Base-by-base conservation (phyloP, 2,113 vertebrate genomes). In the Xiphias gladius region DNA sequence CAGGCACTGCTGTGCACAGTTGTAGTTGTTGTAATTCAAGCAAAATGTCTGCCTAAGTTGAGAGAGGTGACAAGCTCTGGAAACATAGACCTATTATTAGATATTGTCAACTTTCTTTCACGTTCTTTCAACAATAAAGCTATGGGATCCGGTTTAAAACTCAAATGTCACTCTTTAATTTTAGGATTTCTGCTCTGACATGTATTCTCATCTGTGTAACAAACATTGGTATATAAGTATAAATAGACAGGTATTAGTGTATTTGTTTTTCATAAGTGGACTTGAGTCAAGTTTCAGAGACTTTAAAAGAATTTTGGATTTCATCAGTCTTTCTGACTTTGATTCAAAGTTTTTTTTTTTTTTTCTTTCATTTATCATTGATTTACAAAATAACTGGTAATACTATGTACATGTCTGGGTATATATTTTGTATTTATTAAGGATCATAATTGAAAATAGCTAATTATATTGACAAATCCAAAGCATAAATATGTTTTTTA, bases 1-100 rank as follows among this genome's bases (percentile, higher is more conserved):
- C 37, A 64, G 5, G 41, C 63, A 20, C 52, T 63, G 37, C 46
- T 79, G n/a, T n/a, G n/a, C n/a, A n/a, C 39, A 55, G 62, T 76
- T 73, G 79, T 73, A 66, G n/a, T 50, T 64, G 75, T 54, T 64
- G 75, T 54, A 50, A 73, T 76, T 78, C 14, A 54, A 69, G n/a
- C 30, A 46, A 39, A 52, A 78, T 79, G 50, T 70, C 17, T 69
- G 16, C 10, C 4, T 37, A 26, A 20, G 62, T 57, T 43, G 52
- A 66, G 24, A 64, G 24, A 50, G n/a, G n/a, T 48, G 30, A 7
- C 46, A 3, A 59, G 52, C 7, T 63, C 22, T 19, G 57, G 68
- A 55, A 46, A 58, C 46, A 17, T 12, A 7, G 19, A 52, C 28
- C 39, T 50, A 61, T 28, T 64, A 19, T 66, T 37, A 57, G 19